Evolutionary conservation across 2,113 vertebrate genomes (phyloP), one percentile per base, ranked within the genome.

Genomic region (Cottus gobio): DNA sequence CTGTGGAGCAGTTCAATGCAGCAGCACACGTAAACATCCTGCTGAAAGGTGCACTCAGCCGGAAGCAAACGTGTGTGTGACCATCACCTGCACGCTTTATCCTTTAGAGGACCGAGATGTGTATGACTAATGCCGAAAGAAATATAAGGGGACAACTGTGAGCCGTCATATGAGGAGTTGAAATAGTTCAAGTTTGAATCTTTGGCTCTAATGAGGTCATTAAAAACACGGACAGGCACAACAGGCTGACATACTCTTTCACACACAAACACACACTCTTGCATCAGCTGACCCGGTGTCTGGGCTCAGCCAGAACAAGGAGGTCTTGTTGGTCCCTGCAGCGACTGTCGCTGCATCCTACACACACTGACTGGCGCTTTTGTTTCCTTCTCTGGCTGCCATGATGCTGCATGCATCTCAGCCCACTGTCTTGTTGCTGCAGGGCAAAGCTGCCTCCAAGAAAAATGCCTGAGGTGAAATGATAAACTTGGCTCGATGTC

Each of bases 321-420:
- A 79, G 78, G 61, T 79, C 86, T 82, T 87, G 85, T 84, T 80
- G 71, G 69, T 73, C 57, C 39, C 39, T 79, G 76, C 54, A 80
- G 77, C 0, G 39, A 72, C 64, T 34, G 80, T 87, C 62, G 18
- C 86, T 80, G 36, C 77, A 76, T 80, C 79, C 76, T 58, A 78
- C 86, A 82, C 84, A 87, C 85, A 89, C 70, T 52, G 89, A 94
- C 89, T 88, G 85, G 81, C 82, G 87, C 92, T 88, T 90, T 93
- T 93, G 92, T 94, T 85, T 85, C 30, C 18, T 39, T 71, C 34
- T 76, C 46, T 7, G 39, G 71, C 85, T 79, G 75, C 83, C 37
- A 44, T 65, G 42, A 86, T 44, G 77, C 56, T 54, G 52, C 75
- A 60, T 75, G 79, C 71, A 71, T 85, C 68, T 26, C 76, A 78